Conservation (phyloP, 1,140 invertebrate species). For the Liolophura sinensis region DNA sequence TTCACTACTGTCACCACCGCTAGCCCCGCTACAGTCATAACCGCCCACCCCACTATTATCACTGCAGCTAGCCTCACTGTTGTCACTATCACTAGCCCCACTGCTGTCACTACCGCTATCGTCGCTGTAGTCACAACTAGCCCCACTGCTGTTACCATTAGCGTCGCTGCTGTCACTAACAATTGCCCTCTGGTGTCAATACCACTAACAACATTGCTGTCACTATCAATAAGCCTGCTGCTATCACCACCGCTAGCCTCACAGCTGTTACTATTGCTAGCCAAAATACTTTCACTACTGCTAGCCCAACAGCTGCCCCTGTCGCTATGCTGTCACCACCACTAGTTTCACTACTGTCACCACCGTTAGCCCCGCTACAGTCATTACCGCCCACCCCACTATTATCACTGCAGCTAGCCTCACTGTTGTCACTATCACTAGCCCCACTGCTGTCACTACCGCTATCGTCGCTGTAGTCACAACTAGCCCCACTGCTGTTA, state of each 20-base stretch:
- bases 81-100: not conserved
- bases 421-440: no score
- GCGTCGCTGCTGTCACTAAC: not conserved
- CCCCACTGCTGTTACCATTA: not conserved
- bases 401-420: no score
- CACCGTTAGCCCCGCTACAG: not conserved
- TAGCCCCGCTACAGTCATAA: not conserved
- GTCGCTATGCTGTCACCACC: not conserved
- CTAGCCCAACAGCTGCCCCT: not conserved
- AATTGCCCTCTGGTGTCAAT: no score
- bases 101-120: not conserved
- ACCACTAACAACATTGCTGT: not conserved
- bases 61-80: not conserved
- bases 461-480: no score
- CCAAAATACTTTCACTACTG: not conserved
- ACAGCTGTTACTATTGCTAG: not conserved
- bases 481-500: no score
- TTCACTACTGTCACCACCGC: not conserved
- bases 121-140: not conserved
- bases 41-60: not conserved
- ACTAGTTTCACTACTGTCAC: not conserved
- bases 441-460: no score
- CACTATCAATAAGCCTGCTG: not conserved
- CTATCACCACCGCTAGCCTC: not conserved
- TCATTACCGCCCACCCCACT: no score